Conservation (phyloP, 2,113 vertebrate species). For the Toxotes chatareus region DNA sequence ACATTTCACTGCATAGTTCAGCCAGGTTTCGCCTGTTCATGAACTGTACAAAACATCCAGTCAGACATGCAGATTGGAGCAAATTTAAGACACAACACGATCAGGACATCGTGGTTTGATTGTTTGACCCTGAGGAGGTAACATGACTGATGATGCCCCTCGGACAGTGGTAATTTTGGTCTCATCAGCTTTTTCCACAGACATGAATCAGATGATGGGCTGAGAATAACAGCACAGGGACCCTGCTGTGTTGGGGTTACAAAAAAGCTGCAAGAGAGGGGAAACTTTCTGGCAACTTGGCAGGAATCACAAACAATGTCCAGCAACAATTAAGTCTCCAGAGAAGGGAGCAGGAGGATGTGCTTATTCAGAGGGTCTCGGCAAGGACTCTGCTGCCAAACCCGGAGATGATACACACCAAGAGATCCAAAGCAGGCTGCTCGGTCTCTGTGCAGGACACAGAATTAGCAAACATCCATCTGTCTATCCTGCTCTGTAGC, state of each 20-base stretch:
- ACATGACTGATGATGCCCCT: slow-evolving; percentile 74
- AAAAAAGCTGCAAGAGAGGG: slow-evolving; percentile 49
- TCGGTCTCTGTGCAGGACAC: slow-evolving; percentile 40
- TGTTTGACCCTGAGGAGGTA: slow-evolving; percentile 63
- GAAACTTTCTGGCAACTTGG: slow-evolving; percentile 60
- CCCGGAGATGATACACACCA: slow-evolving; percentile 15
- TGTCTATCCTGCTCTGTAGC: slow-evolving; percentile 47
- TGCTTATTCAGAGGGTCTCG: slow-evolving; percentile 48
- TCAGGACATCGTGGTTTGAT: slow-evolving; percentile 22
- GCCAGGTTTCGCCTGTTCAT: not conserved
- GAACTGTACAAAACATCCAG: slow-evolving; percentile 24
- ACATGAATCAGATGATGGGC: slow-evolving; percentile 70
- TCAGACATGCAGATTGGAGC: slow-evolving; percentile 40
- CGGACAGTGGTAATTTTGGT: slow-evolving; percentile 48
- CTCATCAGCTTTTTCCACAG: slow-evolving; percentile 69
- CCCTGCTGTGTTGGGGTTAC: slow-evolving; percentile 41
- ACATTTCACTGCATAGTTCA: not conserved
- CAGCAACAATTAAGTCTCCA: slow-evolving; percentile 61
- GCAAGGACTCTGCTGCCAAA: slow-evolving; percentile 28
- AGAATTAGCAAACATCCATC: slow-evolving; percentile 59
- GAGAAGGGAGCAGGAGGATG: slow-evolving; percentile 44
- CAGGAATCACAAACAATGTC: slow-evolving; percentile 60
- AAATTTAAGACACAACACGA: slow-evolving; percentile 34
- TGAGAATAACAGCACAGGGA: slow-evolving; percentile 56
- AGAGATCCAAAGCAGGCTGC: slow-evolving; percentile 39